Percentiles rank a stretch among this genome's conserved stretches.
phyloP scores from a whole-genome alignment of 1,140 invertebrate species.

The Drosophila melanogaster region Release_6_plus_ISO1_MT NT_033777.3:12166501-12167000 shows the following conservation, averaged over 20 bases:
- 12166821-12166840: slow-evolving; percentile 82
- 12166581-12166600: slow-evolving; percentile 41
- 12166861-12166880: slow-evolving; percentile 61
- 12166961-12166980: slow-evolving; percentile 75
- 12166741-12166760: slow-evolving; percentile 75
- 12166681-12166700: neutral
- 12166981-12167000: slow-evolving; percentile 19
- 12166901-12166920: slow-evolving; percentile 55
- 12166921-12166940: slow-evolving; percentile 42
- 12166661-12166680: slow-evolving; percentile 7
- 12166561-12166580: slow-evolving; percentile 51
- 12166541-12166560: slow-evolving; percentile 50
- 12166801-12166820: slow-evolving; percentile 74
- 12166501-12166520: slow-evolving; percentile 6
- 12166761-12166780: slow-evolving; percentile 64
- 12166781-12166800: slow-evolving; percentile 80
- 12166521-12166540: slow-evolving; percentile 27
- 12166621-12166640: slow-evolving; percentile 62
- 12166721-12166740: slow-evolving; percentile 47
- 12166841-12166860: slow-evolving; percentile 76
- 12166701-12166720: neutral
- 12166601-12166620: slow-evolving; percentile 69
- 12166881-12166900: slow-evolving; percentile 74
- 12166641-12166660: slow-evolving; percentile 64
- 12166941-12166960: slow-evolving; percentile 82